Evolutionary conservation across 2,113 vertebrate genomes (phyloP).

Genomic region (Megatriorchis doriae): DNA sequence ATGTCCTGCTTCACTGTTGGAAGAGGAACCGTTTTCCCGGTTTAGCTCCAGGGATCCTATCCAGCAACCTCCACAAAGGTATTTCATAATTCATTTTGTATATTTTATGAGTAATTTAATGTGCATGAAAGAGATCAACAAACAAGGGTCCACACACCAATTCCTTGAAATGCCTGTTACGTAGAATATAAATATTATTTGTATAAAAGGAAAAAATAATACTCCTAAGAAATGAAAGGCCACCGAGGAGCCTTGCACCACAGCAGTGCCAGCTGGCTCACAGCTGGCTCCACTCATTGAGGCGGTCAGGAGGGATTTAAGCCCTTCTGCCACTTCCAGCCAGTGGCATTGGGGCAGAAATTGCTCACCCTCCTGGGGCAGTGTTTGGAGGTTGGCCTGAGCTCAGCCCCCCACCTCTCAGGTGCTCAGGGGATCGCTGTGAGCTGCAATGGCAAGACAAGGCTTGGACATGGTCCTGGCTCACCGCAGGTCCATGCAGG

Average conservation of each 20-base stretch:
- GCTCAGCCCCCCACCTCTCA: fast-evolving
- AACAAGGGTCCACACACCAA: not conserved
- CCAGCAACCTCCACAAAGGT: not conserved
- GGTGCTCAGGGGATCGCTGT: not conserved
- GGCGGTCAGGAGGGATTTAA: not conserved
- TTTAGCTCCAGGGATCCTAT: not conserved
- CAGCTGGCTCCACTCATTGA: not conserved
- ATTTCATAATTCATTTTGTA: not conserved
- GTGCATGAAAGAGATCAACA: not conserved
- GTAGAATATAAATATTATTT: not conserved
- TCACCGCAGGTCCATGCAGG: not conserved
- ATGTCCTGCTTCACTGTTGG: not conserved
- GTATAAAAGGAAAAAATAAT: not conserved
- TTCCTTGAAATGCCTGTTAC: not conserved
- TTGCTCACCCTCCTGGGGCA: not conserved
- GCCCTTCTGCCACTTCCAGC: not conserved
- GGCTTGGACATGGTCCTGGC: not conserved
- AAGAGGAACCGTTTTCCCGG: not conserved
- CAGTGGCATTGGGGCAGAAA: not conserved
- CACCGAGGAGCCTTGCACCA: not conserved
- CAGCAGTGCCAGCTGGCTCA: not conserved
- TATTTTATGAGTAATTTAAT: not conserved
- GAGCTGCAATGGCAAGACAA: not conserved
- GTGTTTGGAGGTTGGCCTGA: not conserved
- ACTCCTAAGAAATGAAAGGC: not conserved